Percentiles rank a stretch among this genome's conserved stretches.
These are phyloP conservation scores for Metridium senile DNA, from an alignment of 92 coral and sea anemone species.

Conservation along the genomic window DNA sequence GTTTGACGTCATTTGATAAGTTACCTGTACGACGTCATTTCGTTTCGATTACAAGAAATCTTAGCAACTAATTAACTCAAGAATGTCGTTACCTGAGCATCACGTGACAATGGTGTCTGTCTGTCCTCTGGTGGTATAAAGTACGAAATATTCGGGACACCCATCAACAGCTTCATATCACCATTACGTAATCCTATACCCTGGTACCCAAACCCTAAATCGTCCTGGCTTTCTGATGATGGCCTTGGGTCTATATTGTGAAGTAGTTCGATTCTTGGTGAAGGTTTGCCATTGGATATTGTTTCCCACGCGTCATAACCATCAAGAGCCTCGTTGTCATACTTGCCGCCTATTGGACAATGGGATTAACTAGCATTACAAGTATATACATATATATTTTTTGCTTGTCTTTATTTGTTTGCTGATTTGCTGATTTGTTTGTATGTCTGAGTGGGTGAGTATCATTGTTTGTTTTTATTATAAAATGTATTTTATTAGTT, in stretches of 20 bases:
- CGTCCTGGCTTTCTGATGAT: conserved; percentile 1
- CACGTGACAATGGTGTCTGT: conserved; percentile 5
- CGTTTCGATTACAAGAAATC: no score
- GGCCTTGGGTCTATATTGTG: conserved; percentile 65
- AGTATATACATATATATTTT: no score
- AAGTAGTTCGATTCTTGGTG: conserved; percentile 77
- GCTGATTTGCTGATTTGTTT: no score
- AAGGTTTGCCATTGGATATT: conserved; percentile 69
- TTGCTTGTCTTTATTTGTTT: no score
- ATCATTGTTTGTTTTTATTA: no score
- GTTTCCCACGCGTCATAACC: conserved; percentile 78
- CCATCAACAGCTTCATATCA: conserved; percentile 81
- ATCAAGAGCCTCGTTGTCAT: conserved; percentile 43
- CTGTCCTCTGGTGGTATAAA: conserved; percentile 78
- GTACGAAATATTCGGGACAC: conserved; percentile 76
- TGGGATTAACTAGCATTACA: neutral
- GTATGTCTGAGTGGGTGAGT: no score
- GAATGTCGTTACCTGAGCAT: conserved; percentile 10
- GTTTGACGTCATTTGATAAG: no score
- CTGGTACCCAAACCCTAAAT: conserved; percentile 57
- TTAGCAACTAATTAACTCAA: neutral
- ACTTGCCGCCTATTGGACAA: conserved; percentile 41
- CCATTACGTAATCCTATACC: conserved; percentile 77
- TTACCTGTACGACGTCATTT: no score
- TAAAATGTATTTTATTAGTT: no score